phyloP scores from a whole-genome alignment of 2,113 vertebrate genomes.

The Trachemys scripta region DNA sequence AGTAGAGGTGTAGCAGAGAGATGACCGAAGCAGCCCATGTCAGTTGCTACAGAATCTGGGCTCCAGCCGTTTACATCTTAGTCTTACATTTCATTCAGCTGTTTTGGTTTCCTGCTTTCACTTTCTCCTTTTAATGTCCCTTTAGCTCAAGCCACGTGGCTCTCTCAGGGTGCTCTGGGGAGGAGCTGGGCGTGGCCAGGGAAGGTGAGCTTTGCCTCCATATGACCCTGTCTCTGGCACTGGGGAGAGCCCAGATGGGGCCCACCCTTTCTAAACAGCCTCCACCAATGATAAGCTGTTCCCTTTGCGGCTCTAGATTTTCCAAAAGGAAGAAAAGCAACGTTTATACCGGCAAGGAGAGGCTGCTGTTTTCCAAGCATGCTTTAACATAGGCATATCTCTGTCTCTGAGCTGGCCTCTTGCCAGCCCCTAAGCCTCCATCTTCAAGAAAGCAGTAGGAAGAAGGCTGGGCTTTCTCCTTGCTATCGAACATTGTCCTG shows the following conservation, averaged over 20 bases:
- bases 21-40: not conserved
- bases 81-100: not conserved
- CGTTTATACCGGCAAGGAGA: slow-evolving; percentile 66
- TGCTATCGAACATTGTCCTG: not conserved
- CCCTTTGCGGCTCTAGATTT: not conserved
- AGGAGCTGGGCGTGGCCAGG: rapidly evolving
- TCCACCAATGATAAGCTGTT: not conserved
- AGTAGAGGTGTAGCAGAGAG: not conserved
- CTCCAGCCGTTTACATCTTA: not conserved
- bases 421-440: slow-evolving; percentile 64
- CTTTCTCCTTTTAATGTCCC: not conserved
- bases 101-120: not conserved
- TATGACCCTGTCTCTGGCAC: not conserved
- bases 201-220: not conserved
- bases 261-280: not conserved
- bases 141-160: not conserved
- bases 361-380: slow-evolving; percentile 16
- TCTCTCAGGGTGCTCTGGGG: not conserved
- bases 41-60: not conserved
- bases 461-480: slow-evolving; percentile 67
- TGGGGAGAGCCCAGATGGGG: not conserved
- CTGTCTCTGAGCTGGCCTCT: slow-evolving; percentile 58
- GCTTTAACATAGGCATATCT: slow-evolving; percentile 63
- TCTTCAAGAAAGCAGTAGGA: slow-evolving; percentile 58
- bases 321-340: slow-evolving; percentile 34